Conservation (phyloP, 2,113 vertebrate species). For the Gymnogyps californianus region DNA sequence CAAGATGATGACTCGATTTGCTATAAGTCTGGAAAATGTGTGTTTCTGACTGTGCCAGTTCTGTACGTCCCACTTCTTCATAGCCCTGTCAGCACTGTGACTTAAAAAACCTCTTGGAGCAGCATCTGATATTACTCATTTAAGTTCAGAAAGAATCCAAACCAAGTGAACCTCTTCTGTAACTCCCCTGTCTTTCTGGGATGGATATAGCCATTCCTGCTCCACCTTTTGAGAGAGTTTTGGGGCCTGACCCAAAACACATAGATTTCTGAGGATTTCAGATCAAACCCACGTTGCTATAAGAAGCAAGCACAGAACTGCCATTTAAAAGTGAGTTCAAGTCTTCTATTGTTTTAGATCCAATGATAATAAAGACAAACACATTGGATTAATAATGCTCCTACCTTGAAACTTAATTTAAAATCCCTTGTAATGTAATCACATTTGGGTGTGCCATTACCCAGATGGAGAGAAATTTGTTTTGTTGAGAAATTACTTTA, state of each 20-base stretch:
- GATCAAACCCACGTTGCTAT: background rate
- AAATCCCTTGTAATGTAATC: constrained; percentile 65
- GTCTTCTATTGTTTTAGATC: constrained; percentile 49
- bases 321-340: background rate
- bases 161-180: background rate
- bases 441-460: constrained; percentile 63
- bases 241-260: background rate
- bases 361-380: constrained; percentile 56
- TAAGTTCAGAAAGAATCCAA: background rate
- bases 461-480: constrained; percentile 68
- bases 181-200: background rate
- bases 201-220: background rate
- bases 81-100: background rate
- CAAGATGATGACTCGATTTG: background rate
- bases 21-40: background rate
- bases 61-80: background rate
- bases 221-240: background rate
- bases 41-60: background rate
- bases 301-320: background rate
- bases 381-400: constrained; percentile 53
- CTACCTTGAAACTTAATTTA: constrained; percentile 69
- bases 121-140: background rate
- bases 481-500: constrained; percentile 66
- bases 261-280: background rate
- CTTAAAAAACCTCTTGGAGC: background rate